Conservation (phyloP, 2,888 invertebrate species). For the Gortyna flavago region DNA sequence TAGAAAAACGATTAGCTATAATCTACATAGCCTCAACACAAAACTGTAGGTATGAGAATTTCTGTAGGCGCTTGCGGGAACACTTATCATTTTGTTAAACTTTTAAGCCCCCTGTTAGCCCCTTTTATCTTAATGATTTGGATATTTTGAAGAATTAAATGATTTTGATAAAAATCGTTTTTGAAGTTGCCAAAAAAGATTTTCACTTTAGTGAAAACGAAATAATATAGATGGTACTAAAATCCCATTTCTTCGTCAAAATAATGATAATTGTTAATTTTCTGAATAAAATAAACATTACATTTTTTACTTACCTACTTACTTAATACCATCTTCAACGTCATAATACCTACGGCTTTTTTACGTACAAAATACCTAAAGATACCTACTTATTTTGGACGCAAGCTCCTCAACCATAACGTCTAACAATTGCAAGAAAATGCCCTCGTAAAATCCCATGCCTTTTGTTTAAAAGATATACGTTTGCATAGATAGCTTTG, state of each 20-base stretch:
- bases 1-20: no score
- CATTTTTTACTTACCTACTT: not conserved
- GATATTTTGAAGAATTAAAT: not conserved
- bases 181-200: no score
- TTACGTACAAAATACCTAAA: not conserved
- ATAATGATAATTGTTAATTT: not conserved
- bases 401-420: conserved; percentile 41
- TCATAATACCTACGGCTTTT: not conserved
- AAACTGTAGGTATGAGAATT: no score
- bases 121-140: not conserved
- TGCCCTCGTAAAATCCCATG: conserved; percentile 58
- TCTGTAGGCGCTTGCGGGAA: no score
- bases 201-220: no score
- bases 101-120: not conserved
- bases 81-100: not conserved
- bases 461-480: conserved; percentile 63
- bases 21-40: no score
- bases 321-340: not conserved
- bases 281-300: not conserved
- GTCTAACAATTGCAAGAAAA: conserved; percentile 58
- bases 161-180: not conserved
- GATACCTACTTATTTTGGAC: not conserved
- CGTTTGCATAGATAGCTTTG: conserved; percentile 54
- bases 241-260: conserved; percentile 3
- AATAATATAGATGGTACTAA: not conserved